A percentile compares a stretch with the other conserved stretches of the same genome.
These are phyloP conservation scores for Pantelozetes paolii DNA, from an alignment of 2,888 invertebrate genomes.

Conservation along the genomic window DNA sequence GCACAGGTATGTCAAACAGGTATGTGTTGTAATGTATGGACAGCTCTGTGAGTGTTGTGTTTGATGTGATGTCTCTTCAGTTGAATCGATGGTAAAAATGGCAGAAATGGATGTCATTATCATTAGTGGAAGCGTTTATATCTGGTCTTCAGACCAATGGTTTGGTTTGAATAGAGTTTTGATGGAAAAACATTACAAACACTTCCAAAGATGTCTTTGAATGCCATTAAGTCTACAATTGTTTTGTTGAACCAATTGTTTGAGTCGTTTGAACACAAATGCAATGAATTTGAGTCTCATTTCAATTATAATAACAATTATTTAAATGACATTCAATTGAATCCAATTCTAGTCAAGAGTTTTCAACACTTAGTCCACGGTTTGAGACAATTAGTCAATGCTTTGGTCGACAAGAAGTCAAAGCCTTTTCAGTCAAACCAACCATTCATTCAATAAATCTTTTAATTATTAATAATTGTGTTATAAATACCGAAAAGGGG, in stretches of 20 bases:
- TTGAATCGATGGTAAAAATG: conserved; percentile 15
- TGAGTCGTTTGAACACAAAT: not conserved
- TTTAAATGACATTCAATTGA: not conserved
- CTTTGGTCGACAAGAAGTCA: not conserved
- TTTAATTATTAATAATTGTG: not conserved
- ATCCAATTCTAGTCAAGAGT: conserved; percentile 29
- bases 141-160: not conserved
- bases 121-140: conserved; percentile 7
- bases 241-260: not conserved
- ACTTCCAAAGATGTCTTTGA: not conserved
- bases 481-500: not conserved
- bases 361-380: conserved; percentile 15
- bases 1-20: too few relatives aligned
- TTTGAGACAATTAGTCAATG: conserved; percentile 25
- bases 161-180: not conserved
- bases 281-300: conserved; percentile 26
- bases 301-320: not conserved
- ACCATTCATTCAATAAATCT: not conserved
- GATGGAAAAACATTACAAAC: not conserved
- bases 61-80: not conserved
- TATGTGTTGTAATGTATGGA: not conserved
- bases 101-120: not conserved
- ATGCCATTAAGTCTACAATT: conserved; percentile 6
- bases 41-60: not conserved
- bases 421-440: not conserved